Evolutionary conservation across 2,113 vertebrate genomes (phyloP).

Genomic region (Etheostoma spectabile): DNA sequence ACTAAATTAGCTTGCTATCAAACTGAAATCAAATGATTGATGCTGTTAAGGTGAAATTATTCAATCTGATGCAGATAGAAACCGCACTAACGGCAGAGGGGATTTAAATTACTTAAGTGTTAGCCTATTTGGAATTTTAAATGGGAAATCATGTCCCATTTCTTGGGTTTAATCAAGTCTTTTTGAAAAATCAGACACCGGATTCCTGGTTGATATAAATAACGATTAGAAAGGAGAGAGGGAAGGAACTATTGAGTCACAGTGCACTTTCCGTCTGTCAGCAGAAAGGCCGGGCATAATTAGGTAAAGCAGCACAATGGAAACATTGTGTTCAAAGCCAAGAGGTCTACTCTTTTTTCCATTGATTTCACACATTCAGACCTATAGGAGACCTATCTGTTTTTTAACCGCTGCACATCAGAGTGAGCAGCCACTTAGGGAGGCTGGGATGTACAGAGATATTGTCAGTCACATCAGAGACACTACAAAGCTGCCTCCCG

Average conservation of each 20-base stretch:
- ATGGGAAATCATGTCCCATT: slow-evolving; percentile 75
- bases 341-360: slow-evolving; percentile 22
- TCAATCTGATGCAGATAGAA: slow-evolving; percentile 67
- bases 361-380: slow-evolving; percentile 25
- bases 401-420: slow-evolving; percentile 44
- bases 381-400: slow-evolving; percentile 25
- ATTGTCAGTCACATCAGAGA: slow-evolving; percentile 48
- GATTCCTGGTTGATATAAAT: slow-evolving; percentile 74
- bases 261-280: slow-evolving; percentile 63
- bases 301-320: slow-evolving; percentile 65
- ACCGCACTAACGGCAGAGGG: slow-evolving; percentile 35
- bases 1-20: slow-evolving; percentile 43
- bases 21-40: slow-evolving; percentile 63
- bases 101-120: slow-evolving; percentile 76
- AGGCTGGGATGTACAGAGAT: slow-evolving; percentile 31
- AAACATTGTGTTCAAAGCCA: slow-evolving; percentile 54
- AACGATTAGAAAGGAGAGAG: slow-evolving; percentile 50
- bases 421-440: slow-evolving; percentile 38
- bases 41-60: slow-evolving; percentile 65
- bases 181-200: slow-evolving; percentile 71
- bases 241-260: slow-evolving; percentile 69
- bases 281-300: slow-evolving; percentile 71
- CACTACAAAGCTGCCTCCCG: slow-evolving; percentile 23
- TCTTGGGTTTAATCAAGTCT: slow-evolving; percentile 77
- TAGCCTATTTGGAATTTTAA: slow-evolving; percentile 76